Evolutionary conservation across 2,888 invertebrate genomes (phyloP).

Genomic region (Ectropis crepuscularia): DNA sequence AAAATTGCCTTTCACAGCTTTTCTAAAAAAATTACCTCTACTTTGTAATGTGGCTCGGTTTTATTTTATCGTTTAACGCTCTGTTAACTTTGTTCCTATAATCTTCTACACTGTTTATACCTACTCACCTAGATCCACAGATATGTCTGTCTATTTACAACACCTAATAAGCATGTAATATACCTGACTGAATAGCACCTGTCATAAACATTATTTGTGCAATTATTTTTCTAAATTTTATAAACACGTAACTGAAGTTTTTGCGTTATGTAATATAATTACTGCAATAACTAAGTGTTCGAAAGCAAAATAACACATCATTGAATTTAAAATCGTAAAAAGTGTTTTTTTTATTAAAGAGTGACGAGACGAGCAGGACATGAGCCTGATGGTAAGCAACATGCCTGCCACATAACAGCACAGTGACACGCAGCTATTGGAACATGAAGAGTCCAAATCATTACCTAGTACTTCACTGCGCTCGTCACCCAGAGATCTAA

Average conservation of each 20-base stretch:
- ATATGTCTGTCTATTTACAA: background rate
- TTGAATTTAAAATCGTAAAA: constrained; percentile 15
- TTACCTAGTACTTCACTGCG: too few species aligned
- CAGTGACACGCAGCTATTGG: too few species aligned
- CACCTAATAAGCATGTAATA: background rate
- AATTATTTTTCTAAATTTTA: background rate
- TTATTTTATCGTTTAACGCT: constrained; percentile 5
- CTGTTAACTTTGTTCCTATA: constrained; percentile 5
- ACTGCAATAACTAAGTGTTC: constrained; percentile 11
- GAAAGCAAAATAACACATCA: constrained; percentile 23
- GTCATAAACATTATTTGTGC: constrained; percentile 3
- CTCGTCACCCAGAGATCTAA: too few species aligned
- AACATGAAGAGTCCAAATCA: too few species aligned
- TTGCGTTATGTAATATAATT: background rate
- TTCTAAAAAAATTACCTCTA: too few species aligned
- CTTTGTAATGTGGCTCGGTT: background rate
- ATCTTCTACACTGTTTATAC: background rate
- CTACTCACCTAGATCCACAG: background rate
- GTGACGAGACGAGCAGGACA: too few species aligned
- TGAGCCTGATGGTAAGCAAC: too few species aligned
- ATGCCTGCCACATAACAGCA: too few species aligned
- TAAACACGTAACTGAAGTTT: constrained; percentile 2
- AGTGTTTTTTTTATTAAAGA: too few species aligned
- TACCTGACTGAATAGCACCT: background rate
- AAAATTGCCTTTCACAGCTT: too few species aligned